phyloP scores from a whole-genome alignment of 35 echinoderm and acorn worm species.

The Patiria miniata region DNA sequence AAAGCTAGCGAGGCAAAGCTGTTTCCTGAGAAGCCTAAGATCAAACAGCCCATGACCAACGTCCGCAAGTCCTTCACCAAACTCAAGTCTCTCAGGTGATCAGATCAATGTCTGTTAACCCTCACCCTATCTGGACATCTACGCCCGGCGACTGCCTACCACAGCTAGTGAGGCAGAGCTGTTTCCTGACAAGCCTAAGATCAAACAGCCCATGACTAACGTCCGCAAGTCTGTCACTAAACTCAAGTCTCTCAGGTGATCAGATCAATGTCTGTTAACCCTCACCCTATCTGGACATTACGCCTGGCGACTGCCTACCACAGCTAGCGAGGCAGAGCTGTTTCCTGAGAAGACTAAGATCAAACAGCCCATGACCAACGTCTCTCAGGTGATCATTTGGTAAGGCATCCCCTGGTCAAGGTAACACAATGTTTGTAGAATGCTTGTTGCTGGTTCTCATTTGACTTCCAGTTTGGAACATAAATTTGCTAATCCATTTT shows the following conservation, averaged over 20 bases:
- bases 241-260: constrained; percentile 72
- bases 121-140: constrained; percentile 94
- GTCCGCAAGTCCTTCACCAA: constrained; percentile 77
- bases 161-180: constrained; percentile 76
- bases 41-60: constrained; percentile 92
- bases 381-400: constrained; percentile 70
- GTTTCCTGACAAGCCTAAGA: constrained; percentile 81
- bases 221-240: constrained; percentile 74
- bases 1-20: constrained; percentile 77
- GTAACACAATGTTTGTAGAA: no score
- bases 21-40: constrained; percentile 83
- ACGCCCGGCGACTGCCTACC: constrained; percentile 76
- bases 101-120: no score
- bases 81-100: constrained; percentile 77
- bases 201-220: constrained; percentile 91
- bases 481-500: no score
- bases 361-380: constrained; percentile 87
- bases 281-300: constrained; percentile 97
- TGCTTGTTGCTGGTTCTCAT: no score
- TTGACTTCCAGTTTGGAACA: no score
- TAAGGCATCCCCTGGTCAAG: no score
- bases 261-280: no score
- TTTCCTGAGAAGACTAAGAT: constrained; percentile 85
- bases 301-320: constrained; percentile 72
- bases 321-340: constrained; percentile 73